Evolutionary conservation across 2,797 vertebrate genomes (phyloP), one percentile per base, ranked within the genome.

Genomic region (Coranthus polyacanthus): DNA sequence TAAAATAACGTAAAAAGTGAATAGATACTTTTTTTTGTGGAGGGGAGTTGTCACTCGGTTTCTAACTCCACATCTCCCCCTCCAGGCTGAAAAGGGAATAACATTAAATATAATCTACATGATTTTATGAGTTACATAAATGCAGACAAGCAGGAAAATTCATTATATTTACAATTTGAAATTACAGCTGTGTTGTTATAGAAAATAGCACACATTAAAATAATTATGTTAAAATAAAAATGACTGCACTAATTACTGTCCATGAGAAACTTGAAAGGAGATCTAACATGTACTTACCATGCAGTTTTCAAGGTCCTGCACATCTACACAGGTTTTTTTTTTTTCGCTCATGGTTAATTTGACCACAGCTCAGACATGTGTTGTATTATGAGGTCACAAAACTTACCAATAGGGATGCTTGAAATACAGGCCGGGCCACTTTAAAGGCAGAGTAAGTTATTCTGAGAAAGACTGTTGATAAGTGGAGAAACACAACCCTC

Each of bases 41-140:
- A 22, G 41, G 34, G 15, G 2, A 34, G 29, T 29, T 20, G n/a
- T 8, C 9, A 37, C 4, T 66, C 68, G 66, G 82, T 75, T 82
- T 56, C 56, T 81, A 84, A 86, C 80, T 77, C 91, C 79, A 89
- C 84, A 91, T 62, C 86, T 70, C 86, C 81, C 79, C 84, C 89
- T 78, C 29, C 78, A 88, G 91, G 86, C 86, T 90, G 88, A 85
- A 71, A 61, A 0, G 0, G 50, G 46, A 26, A 81, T 43, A 41
- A 42, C 66, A 76, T 57, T 13, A 8, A n/a, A 10, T 38, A 21
- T 20, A 34, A 37, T 52, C 26, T 17, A 46, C 46, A 24, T 67
- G 26, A 13, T 36, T 34, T 42, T 58, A 17, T 38, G 26, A 60
- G 44, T 67, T 47, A 42, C 15, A 70, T 45, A 32, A 54, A 70